These are phyloP conservation scores for Hippocampus abdominalis DNA, from an alignment of 2,113 vertebrate genomes.

Conservation along the genomic window DNA sequence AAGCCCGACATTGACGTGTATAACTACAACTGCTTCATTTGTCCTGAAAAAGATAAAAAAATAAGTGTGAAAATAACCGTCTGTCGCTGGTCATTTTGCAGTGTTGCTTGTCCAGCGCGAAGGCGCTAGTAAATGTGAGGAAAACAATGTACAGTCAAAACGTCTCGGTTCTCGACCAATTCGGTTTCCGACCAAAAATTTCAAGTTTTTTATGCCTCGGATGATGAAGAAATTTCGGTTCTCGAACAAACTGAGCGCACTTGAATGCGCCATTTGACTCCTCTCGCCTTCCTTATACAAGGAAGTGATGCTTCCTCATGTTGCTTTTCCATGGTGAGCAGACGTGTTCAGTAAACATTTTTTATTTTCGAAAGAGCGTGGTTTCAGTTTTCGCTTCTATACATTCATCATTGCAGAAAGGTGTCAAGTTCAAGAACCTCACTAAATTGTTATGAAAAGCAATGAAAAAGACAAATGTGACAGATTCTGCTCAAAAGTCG, in stretches of 20 bases:
- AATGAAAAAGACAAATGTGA: conserved; percentile 58
- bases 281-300: too few relatives aligned
- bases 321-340: too few relatives aligned
- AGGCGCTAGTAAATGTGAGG: conserved; percentile 44
- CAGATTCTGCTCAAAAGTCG: conserved; percentile 48
- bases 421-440: conserved; percentile 50
- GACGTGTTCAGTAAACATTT: too few relatives aligned
- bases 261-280: too few relatives aligned
- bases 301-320: too few relatives aligned
- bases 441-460: conserved; percentile 61
- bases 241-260: too few relatives aligned
- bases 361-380: too few relatives aligned
- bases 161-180: too few relatives aligned
- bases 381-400: too few relatives aligned
- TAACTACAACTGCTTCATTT: conserved; percentile 36
- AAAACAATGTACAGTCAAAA: conserved; percentile 67
- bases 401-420: conserved; percentile 69
- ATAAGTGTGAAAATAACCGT: conserved; percentile 39
- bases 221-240: too few relatives aligned
- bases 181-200: too few relatives aligned
- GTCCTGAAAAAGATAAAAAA: conserved; percentile 31
- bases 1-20: conserved; percentile 37
- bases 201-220: too few relatives aligned
- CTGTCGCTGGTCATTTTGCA: conserved; percentile 44
- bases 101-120: conserved; percentile 36